Evolutionary conservation across 2,888 invertebrate genomes (phyloP), one percentile per base, ranked within the genome.

Genomic region (Rapana venosa): DNA sequence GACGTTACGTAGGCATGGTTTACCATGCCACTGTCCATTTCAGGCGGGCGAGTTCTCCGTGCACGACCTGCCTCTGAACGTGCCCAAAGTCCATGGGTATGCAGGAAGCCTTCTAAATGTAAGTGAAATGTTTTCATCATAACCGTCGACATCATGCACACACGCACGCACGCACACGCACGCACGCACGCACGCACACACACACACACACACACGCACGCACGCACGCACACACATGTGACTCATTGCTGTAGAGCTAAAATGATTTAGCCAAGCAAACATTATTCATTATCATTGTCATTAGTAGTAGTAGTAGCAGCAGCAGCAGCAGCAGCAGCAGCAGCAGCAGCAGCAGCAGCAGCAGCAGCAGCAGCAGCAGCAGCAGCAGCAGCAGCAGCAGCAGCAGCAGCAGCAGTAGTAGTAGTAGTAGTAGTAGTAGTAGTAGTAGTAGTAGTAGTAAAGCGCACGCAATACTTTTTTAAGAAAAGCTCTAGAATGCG

Each of bases 21-120:
- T 95, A 26, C 95, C 94, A 74, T 96, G 96, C 87, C 93, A 94
- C 90, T 96, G 96, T 90, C 96, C 96, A 36, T 94, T 95, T 90
- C 92, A 92, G 88, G 93, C 94, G 15, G 95, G 94, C 36, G 92
- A 93, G 79, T 94, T 94, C 90, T 92, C 90, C 85, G 91, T 95
- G 58, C 92, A 92, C 36, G 93, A 94, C 56, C 92, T 95, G 87
- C 93, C 95, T 0, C 88, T 95, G 47, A 94, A 94, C 92, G 93
- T 95, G 90, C 95, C 95, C 88, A 94, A 94, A 92, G 93, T 95
- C 58, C 92, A 93, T 20, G 94, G 95, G 85, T 94, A 94, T 85
- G 94, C 94, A 26, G 93, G 94, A 13, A 92, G 94, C 66, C 93
- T 94, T 90, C 91, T 95, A 74, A 94, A 94, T 92, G 95, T 95